phyloP scores from a whole-genome alignment of 53 echinoderm and acorn worm species.

The Hippasteria phrygiana region DNA sequence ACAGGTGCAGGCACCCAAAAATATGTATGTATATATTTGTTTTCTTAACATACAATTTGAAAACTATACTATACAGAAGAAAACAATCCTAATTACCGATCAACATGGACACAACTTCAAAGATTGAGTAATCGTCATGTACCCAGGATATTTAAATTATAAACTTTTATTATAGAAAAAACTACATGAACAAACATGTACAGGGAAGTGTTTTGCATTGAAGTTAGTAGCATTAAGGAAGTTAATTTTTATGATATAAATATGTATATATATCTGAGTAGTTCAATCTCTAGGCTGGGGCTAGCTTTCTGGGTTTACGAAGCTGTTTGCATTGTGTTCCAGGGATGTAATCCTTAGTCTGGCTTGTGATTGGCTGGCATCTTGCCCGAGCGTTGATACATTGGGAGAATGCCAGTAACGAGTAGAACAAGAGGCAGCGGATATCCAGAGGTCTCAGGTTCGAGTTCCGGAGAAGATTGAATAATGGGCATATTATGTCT shows the following conservation, averaged over 20 bases:
- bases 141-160: too few species aligned
- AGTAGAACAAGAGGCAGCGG: neutral
- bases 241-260: neutral
- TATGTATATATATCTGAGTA: neutral
- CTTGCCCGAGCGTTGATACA: neutral
- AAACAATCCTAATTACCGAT: too few species aligned
- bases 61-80: too few species aligned
- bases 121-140: too few species aligned
- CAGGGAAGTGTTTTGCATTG: neutral
- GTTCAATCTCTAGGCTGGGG: neutral
- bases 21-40: too few species aligned
- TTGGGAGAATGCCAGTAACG: neutral
- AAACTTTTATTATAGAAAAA: too few species aligned
- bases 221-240: neutral
- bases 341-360: neutral
- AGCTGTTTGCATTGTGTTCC: neutral
- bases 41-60: too few species aligned
- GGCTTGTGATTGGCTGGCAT: neutral
- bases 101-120: too few species aligned
- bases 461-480: neutral
- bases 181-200: neutral
- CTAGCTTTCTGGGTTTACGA: neutral
- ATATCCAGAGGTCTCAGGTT: conserved; percentile 2
- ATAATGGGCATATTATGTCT: neutral
- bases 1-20: too few species aligned